Conservation (phyloP, 2,113 vertebrate genomes). For the Prietella phreatophila region DNA sequence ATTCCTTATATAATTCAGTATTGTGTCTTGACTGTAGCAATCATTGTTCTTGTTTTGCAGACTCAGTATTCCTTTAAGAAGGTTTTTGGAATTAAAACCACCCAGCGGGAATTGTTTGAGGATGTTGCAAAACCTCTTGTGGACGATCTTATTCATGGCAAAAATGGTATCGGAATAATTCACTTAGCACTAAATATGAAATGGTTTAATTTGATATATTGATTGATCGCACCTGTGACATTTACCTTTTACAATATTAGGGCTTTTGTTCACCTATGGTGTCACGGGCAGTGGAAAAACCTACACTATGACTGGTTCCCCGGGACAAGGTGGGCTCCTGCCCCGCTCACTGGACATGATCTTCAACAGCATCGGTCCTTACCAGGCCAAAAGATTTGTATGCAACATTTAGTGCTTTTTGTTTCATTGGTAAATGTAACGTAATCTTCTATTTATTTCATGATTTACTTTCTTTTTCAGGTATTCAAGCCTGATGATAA, state of each 20-base stretch:
- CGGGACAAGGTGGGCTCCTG: constrained; percentile 88
- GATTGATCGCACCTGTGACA: not conserved
- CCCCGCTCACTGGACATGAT: constrained; percentile 93
- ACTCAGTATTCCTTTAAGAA: constrained; percentile 93
- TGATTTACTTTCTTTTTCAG: constrained; percentile 60
- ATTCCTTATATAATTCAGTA: not conserved
- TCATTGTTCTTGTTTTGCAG: constrained; percentile 64
- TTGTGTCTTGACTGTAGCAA: not conserved
- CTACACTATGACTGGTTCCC: constrained; percentile 91
- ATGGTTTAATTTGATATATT: no score
- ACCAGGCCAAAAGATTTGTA: constrained; percentile 93
- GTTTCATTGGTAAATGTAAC: not conserved
- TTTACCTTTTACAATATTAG: constrained; percentile 63
- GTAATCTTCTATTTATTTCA: not conserved
- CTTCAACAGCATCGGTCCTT: constrained; percentile 87
- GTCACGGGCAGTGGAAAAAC: constrained; percentile 98
- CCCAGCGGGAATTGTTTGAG: constrained; percentile 87
- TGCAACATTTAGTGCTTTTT: constrained; percentile 48
- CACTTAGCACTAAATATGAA: not conserved
- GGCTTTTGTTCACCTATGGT: constrained; percentile 92
- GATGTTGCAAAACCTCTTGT: constrained; percentile 86
- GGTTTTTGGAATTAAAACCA: constrained; percentile 82
- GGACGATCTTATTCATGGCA: constrained; percentile 88
- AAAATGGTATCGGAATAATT: constrained; percentile 78
- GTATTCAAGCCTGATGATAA: constrained; percentile 95